Conservation (phyloP, 2,888 invertebrate genomes). For the Orthosia cruda region DNA sequence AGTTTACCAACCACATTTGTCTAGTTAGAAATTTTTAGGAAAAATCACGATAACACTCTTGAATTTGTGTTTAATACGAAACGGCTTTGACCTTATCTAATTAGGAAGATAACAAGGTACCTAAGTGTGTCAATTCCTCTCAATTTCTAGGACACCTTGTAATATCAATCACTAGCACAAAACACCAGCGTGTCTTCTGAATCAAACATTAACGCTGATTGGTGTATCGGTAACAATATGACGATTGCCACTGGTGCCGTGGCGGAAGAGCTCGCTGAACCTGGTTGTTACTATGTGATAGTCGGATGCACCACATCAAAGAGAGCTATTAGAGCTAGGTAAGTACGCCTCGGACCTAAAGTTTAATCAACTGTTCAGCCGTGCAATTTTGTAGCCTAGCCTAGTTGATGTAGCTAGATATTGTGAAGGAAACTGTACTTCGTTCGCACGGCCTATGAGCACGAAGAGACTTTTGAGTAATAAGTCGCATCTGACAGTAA, state of each 20-base stretch:
- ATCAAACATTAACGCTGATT: conserved; percentile 6
- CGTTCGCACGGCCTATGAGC: background rate
- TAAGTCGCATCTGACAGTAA: background rate
- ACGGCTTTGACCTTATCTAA: too few relatives aligned
- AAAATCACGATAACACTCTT: background rate
- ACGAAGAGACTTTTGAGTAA: too few relatives aligned
- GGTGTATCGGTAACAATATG: conserved; percentile 26
- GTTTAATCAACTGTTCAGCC: conserved; percentile 60
- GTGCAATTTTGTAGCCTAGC: conserved; percentile 21
- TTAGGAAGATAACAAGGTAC: too few relatives aligned
- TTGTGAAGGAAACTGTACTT: background rate
- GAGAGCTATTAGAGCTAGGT: conserved; percentile 25
- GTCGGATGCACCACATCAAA: conserved; percentile 64
- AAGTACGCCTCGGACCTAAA: conserved; percentile 22
- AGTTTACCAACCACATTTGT: conserved; percentile 12
- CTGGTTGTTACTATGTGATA: conserved; percentile 7
- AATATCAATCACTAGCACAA: background rate
- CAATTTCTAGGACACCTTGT: too few relatives aligned
- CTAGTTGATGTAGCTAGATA: background rate
- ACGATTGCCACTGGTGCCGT: conserved; percentile 11
- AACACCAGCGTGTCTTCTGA: background rate
- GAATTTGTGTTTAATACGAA: too few relatives aligned
- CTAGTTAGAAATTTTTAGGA: background rate
- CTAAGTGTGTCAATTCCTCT: background rate
- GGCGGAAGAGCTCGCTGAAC: background rate